Evolutionary conservation across 2,113 vertebrate species (phyloP).

Genomic region (Sakesphorus luctuosus): DNA sequence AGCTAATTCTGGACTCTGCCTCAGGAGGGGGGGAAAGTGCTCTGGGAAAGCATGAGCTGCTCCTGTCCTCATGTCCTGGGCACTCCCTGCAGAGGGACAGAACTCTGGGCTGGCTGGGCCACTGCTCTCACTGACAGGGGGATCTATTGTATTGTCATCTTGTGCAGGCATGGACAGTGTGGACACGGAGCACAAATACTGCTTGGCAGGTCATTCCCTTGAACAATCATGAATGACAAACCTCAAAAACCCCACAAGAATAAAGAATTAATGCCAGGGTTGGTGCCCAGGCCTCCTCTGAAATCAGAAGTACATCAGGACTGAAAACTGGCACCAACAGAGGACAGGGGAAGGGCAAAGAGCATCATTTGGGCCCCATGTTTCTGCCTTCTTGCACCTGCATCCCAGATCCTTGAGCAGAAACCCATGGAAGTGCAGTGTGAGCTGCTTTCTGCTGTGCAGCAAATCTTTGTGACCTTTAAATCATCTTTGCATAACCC

Average conservation of each 20-base stretch:
- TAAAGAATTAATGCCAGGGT: background rate
- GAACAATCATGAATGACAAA: background rate
- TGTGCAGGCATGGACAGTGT: too few species aligned
- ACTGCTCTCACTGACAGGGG: background rate
- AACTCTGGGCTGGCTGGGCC: background rate
- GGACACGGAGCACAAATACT: background rate
- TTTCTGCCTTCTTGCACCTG: background rate
- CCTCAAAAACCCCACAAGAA: background rate
- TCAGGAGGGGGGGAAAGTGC: background rate
- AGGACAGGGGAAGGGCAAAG: background rate
- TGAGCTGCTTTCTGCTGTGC: background rate
- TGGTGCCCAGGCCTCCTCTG: background rate
- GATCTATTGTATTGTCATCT: background rate
- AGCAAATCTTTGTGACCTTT: background rate
- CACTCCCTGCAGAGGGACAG: background rate
- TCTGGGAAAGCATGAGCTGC: background rate
- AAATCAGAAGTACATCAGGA: background rate
- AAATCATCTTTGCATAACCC: background rate
- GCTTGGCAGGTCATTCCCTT: background rate
- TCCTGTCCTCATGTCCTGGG: background rate
- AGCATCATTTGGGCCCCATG: background rate
- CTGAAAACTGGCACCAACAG: background rate
- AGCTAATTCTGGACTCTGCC: background rate
- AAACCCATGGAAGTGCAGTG: background rate
- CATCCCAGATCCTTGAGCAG: background rate